Percentiles rank a stretch among this genome's conserved stretches.
These are phyloP conservation scores for Crotalus helleri DNA, from an alignment of 2,113 vertebrate genomes.

Conservation along the genomic window DNA sequence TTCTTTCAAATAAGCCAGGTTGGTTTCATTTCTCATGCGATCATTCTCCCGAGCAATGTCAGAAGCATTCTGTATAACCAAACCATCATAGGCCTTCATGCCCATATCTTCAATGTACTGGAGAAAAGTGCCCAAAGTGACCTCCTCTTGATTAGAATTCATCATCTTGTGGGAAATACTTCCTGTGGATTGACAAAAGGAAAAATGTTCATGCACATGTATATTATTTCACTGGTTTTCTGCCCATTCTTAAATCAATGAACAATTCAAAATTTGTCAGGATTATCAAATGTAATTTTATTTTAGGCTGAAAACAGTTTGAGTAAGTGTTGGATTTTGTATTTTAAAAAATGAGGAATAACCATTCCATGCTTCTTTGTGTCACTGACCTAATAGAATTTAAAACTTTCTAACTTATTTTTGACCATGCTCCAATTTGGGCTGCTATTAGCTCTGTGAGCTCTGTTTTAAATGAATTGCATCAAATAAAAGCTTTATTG, in stretches of 20 bases:
- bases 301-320: background rate
- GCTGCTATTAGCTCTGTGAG: background rate
- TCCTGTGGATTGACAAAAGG: slow-evolving; percentile 69
- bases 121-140: slow-evolving; percentile 84
- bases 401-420: background rate
- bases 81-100: slow-evolving; percentile 88
- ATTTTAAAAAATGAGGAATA: background rate
- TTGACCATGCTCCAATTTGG: background rate
- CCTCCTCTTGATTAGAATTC: slow-evolving; percentile 87
- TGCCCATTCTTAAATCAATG: background rate
- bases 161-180: slow-evolving; percentile 87
- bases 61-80: slow-evolving; percentile 97
- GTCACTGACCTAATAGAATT: background rate
- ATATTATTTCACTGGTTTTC: background rate
- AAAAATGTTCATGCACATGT: slow-evolving; percentile 21
- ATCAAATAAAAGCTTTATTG: background rate
- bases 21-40: slow-evolving; percentile 89
- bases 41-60: slow-evolving; percentile 97
- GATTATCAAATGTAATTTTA: background rate
- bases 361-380: background rate
- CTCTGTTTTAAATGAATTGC: background rate
- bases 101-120: slow-evolving; percentile 94
- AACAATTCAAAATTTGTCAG: slow-evolving; percentile 12
- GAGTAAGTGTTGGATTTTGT: background rate
- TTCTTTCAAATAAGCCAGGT: slow-evolving; percentile 91